Evolutionary conservation across 2,797 vertebrate species (phyloP), one percentile per base, ranked within the genome.

Genomic region (Chelidonichthys spinosus): DNA sequence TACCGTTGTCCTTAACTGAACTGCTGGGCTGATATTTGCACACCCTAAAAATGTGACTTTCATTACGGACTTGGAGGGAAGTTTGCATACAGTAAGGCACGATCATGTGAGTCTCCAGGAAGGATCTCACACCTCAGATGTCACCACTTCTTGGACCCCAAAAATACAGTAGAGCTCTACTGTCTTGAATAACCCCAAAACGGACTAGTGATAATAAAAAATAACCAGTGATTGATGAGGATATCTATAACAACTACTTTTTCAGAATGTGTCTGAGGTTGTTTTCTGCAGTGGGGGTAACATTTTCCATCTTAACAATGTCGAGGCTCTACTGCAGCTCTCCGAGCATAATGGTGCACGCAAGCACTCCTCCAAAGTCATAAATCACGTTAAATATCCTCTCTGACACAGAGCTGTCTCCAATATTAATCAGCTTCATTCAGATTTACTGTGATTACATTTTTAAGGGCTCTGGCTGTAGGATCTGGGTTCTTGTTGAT

Each of bases 361-460:
- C 53, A 74, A 55, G 70, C 53, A 35, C 56, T 49, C 55, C 44
- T 25, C 68, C 65, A 39, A 65, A 67, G 67, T 76, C 71, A 78
- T 86, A 72, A 84, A 83, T 90, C 75, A 69, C 54, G 63, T 79
- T 81, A 68, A 86, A 87, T 83, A 82, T 81, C 64, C 67, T 74
- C 11, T 71, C 52, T 82, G 83, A 83, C 73, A 71, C 17, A 36
- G 55, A 78, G 66, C 71, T 77, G 71, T 73, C 77, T 75, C 62
- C 71, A 72, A 4, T 59, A 85, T 90, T 75, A 87, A 87, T 90
- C 81, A 75, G 50, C 71, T 82, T 87, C 82, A 76, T 82, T 73
- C 67, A 74, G 73, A 87, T 88, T 89, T 68, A 90, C 74, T 60
- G 78, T 89, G 81, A 89, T 90, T 88, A 84, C 82, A 82, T 87